These are phyloP conservation scores for Cricetomys ansorgei DNA, from an alignment of 2,113 vertebrate species.

Conservation along the genomic window DNA sequence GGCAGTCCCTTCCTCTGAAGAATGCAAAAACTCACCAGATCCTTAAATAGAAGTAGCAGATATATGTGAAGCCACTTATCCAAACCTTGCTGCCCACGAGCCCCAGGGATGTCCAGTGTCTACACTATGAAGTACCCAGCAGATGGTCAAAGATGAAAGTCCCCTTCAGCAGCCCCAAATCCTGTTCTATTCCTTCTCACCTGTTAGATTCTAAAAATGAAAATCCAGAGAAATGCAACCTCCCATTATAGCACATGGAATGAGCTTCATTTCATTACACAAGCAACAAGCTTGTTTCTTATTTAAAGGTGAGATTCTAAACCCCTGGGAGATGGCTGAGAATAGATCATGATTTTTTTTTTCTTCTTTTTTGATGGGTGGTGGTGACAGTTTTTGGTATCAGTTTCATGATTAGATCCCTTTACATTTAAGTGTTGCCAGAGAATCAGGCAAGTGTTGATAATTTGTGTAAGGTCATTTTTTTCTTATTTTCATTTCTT, in stretches of 20 bases:
- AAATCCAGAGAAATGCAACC: background rate
- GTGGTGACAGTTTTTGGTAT: background rate
- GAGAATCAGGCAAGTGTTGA: background rate
- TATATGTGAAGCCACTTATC: slow-evolving; percentile 46
- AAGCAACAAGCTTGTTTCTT: background rate
- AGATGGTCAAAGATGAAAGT: background rate
- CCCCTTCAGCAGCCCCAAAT: background rate
- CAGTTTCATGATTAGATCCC: background rate
- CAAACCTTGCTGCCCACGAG: background rate
- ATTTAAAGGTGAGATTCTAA: background rate
- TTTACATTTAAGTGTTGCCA: background rate
- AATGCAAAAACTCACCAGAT: slow-evolving; percentile 12
- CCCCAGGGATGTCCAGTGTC: background rate
- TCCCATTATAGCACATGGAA: background rate
- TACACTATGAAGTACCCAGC: background rate
- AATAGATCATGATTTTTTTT: background rate
- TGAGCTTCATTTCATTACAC: background rate
- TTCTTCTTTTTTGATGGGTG: background rate
- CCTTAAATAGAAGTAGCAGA: slow-evolving; percentile 51
- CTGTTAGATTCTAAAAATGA: background rate
- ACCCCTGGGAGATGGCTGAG: background rate
- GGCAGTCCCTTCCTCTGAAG: background rate
- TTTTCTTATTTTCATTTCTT: background rate
- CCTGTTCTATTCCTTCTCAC: background rate
- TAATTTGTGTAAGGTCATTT: background rate